phyloP scores from a whole-genome alignment of 2,888 invertebrate species.

The Lamellibrachia satsuma region DNA sequence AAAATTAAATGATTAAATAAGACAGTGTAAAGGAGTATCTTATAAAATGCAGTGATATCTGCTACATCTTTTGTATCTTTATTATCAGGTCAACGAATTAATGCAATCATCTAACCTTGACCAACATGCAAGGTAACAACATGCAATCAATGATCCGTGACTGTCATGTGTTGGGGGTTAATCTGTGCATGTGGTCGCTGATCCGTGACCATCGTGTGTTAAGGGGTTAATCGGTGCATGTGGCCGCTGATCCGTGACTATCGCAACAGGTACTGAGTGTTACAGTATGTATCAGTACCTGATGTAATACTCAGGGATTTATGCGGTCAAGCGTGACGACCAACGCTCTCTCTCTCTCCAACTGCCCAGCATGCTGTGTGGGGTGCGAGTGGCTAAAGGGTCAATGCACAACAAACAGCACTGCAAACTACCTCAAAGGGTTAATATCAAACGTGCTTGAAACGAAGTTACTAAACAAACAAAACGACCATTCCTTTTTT shows the following conservation, averaged over 20 bases:
- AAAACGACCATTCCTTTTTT: not conserved
- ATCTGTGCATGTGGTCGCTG: not conserved
- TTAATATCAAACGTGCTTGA: not conserved
- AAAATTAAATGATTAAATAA: too few species aligned
- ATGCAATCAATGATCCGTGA: not conserved
- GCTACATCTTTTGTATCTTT: too few species aligned
- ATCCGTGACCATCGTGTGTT: not conserved
- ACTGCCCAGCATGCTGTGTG: not conserved
- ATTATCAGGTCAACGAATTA: too few species aligned
- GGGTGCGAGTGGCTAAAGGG: not conserved
- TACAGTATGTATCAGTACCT: slow-evolving; percentile 85
- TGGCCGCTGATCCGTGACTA: slow-evolving; percentile 29
- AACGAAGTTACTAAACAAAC: not conserved
- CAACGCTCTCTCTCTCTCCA: not conserved
- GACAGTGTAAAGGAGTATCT: too few species aligned
- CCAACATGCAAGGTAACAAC: not conserved
- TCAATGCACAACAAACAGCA: not conserved
- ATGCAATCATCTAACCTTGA: not conserved
- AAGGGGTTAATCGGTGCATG: slow-evolving; percentile 19
- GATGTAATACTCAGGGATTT: slow-evolving; percentile 92
- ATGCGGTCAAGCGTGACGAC: slow-evolving; percentile 8
- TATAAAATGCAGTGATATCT: too few species aligned
- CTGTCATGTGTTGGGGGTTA: not conserved
- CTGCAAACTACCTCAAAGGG: not conserved
- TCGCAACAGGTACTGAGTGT: slow-evolving; percentile 82